A percentile compares a stretch with the other conserved stretches of the same genome.
These are phyloP conservation scores for Balanococcus diminutus DNA, from an alignment of 2,888 invertebrate species.

Conservation along the genomic window DNA sequence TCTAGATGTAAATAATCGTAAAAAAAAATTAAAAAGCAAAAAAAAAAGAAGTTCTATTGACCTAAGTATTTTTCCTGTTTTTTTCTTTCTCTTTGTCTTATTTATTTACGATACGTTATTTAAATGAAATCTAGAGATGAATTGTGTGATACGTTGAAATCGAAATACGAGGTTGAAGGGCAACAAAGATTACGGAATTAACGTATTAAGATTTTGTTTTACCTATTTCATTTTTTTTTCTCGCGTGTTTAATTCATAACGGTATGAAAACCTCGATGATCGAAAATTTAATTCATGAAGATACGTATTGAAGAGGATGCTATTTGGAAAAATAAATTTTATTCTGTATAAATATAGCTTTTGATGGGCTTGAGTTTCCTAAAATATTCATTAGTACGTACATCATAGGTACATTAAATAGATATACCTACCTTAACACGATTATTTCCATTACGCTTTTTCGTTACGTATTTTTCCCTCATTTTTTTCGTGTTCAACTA, in stretches of 20 bases:
- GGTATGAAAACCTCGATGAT: not conserved
- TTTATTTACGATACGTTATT: not conserved
- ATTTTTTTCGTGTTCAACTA: not conserved
- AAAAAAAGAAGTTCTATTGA: no score
- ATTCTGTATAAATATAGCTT: conserved; percentile 36
- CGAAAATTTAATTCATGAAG: not conserved
- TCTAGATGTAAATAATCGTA: conserved; percentile 11
- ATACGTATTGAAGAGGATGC: not conserved
- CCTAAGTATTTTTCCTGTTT: not conserved
- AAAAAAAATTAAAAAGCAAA: no score
- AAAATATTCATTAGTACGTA: not conserved
- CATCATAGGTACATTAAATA: no score
- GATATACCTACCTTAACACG: not conserved
- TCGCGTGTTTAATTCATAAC: conserved; percentile 8
- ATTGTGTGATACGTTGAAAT: conserved; percentile 2
- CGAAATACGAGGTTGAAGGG: not conserved
- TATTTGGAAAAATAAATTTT: no score
- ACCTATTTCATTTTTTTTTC: not conserved
- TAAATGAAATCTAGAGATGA: not conserved
- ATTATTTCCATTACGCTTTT: not conserved
- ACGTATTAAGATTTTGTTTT: not conserved
- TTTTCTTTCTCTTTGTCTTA: not conserved
- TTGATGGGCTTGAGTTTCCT: not conserved
- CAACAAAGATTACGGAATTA: not conserved
- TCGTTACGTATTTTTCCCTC: not conserved